Base-by-base conservation (phyloP, 2,888 invertebrate genomes). In the Schizotus pectinicornis region DNA sequence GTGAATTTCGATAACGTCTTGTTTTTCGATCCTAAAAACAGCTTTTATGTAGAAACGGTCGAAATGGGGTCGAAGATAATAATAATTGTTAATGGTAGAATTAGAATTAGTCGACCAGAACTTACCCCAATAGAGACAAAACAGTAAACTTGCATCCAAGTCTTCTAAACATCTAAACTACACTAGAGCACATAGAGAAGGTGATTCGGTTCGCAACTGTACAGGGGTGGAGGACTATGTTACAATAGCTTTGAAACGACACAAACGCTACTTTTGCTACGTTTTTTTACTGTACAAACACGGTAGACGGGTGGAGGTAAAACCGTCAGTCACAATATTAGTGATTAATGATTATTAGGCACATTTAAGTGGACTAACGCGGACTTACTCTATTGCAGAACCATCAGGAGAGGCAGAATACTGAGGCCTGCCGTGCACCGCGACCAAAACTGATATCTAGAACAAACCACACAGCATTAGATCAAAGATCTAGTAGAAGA, bases 101-200 rank as follows among this genome's bases (percentile, higher is more conserved):
- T 61, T 55, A 42, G 8, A 56, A 59, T 58, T 56, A 63, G 54
- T 62, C 46, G 39, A 52, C 56, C 48, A 58, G 52, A 70, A 73
- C 73, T 74, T 73, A 73, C 74, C 74, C 33, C 33, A 42, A 54
- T 13, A 41, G 31, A 13, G 9, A 32, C 59, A 57, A 39, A 55
- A 58, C 37, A 52, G 51, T 22, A 60, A 47, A 62, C 63, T 53
- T 60, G 59, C 43, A 64, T 57, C 59, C 61, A 61, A 59, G 43
- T 64, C 67, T 66, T 67, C 64, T 60, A 64, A 72, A 69, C n/a
- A n/a, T n/a, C n/a, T n/a, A 65, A 72, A 69, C 72, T 72, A 70
- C 70, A 70, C 69, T 56, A 66, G 45, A 57, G 62, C 64, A 61
- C 64, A 61, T 2, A 22, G 22, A 22, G 22, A 22, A 22, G 22